Conservation (phyloP, 1,140 invertebrate genomes). For the Macrobrachium rosenbergii region DNA sequence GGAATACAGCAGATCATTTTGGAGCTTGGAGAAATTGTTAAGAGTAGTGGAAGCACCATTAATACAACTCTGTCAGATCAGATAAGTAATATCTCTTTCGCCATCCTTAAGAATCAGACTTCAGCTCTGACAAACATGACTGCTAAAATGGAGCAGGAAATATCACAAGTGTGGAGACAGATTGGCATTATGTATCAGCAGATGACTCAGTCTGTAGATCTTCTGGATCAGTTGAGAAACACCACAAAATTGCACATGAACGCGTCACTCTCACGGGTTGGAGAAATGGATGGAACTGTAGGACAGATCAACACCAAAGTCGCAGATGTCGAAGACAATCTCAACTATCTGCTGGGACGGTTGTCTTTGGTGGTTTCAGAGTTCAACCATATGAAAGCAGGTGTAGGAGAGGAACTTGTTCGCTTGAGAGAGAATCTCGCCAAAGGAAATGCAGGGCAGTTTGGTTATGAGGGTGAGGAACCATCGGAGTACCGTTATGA, state of each 20-base stretch:
- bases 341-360: constrained; percentile 86
- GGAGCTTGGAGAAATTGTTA: constrained; percentile 76
- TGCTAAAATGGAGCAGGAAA: constrained; percentile 82
- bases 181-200: constrained; percentile 91
- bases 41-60: constrained; percentile 77
- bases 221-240: constrained; percentile 80
- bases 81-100: constrained; percentile 79
- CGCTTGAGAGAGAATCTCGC: constrained; percentile 59
- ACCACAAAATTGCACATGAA: constrained; percentile 78
- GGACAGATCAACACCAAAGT: constrained; percentile 81
- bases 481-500: constrained; percentile 31
- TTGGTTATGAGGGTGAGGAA: constrained; percentile 31
- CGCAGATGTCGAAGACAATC: constrained; percentile 84
- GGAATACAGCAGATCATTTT: constrained; percentile 86
- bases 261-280: constrained; percentile 84
- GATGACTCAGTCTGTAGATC: constrained; percentile 81
- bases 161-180: constrained; percentile 88
- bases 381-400: constrained; percentile 84
- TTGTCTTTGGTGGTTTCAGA: constrained; percentile 86
- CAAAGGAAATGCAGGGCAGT: constrained; percentile 3
- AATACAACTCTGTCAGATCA: constrained; percentile 79
- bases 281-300: constrained; percentile 70
- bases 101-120: constrained; percentile 82
- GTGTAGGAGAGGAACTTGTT: constrained; percentile 61
- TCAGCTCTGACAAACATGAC: constrained; percentile 82